A percentile compares a stretch with the other conserved stretches of the same genome.
Evolutionary conservation across 2,113 vertebrate species (phyloP).

Genomic region (Neotoma lepida): DNA sequence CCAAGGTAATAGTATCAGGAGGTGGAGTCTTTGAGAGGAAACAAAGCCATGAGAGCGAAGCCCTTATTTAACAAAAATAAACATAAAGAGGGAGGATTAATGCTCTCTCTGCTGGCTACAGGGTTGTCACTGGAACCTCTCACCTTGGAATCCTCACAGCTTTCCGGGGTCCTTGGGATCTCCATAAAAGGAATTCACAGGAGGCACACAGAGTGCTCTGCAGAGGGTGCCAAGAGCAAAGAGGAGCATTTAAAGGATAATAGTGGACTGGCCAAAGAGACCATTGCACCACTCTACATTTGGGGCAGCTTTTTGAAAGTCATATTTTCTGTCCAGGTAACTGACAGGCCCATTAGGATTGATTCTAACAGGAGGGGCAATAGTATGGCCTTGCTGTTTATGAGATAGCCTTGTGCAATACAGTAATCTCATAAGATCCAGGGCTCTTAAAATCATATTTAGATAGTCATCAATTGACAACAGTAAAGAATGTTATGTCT

Average conservation of each 20-base stretch:
- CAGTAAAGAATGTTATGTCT: neutral
- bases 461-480: neutral
- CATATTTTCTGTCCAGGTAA: neutral
- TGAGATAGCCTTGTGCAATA: neutral
- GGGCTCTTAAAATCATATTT: neutral
- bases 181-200: neutral
- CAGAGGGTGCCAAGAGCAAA: neutral
- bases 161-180: neutral
- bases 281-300: neutral
- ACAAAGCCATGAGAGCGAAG: neutral
- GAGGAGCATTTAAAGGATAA: too few species aligned
- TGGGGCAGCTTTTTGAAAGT: neutral
- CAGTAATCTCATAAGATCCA: neutral
- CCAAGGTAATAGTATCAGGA: neutral
- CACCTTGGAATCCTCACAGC: neutral
- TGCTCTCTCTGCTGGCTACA: neutral
- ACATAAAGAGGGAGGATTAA: neutral
- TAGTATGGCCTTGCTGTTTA: neutral
- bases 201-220: too few species aligned
- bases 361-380: neutral
- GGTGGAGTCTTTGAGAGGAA: neutral
- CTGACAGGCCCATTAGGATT: neutral
- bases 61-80: neutral
- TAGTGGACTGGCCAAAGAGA: neutral
- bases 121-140: neutral